These are phyloP conservation scores for Alligator sinensis DNA, from an alignment of 2,113 vertebrate species.

Conservation along the genomic window DNA sequence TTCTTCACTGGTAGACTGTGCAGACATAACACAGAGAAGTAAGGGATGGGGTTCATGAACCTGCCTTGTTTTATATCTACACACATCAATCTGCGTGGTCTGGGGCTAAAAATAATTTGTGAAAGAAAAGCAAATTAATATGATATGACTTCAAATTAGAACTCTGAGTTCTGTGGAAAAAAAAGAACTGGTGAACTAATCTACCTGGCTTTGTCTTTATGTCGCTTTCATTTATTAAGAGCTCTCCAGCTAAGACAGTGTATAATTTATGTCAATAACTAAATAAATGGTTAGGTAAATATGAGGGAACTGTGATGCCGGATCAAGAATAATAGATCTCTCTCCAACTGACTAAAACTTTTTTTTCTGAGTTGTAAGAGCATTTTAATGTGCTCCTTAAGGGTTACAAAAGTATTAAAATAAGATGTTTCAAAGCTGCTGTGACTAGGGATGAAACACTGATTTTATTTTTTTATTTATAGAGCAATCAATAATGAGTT, in stretches of 20 bases:
- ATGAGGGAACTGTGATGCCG: neutral
- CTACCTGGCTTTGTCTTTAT: slow-evolving; percentile 23
- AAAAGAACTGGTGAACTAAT: slow-evolving; percentile 30
- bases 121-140: slow-evolving; percentile 56
- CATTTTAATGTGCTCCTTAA: neutral
- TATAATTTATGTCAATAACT: neutral
- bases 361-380: neutral
- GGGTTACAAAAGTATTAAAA: neutral
- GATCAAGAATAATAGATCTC: neutral
- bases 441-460: neutral
- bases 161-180: neutral
- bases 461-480: neutral
- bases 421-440: neutral
- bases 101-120: slow-evolving; percentile 56
- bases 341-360: neutral
- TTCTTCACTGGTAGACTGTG: slow-evolving; percentile 26
- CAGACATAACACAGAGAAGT: neutral
- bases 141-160: slow-evolving; percentile 40
- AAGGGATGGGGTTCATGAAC: neutral
- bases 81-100: slow-evolving; percentile 2
- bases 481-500: neutral
- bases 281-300: slow-evolving; percentile 14
- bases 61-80: slow-evolving; percentile 36
- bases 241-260: neutral
- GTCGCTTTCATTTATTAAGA: slow-evolving; percentile 34